Base-by-base conservation (phyloP, 2,888 invertebrate genomes). In the Eremobia ochroleuca region DNA sequence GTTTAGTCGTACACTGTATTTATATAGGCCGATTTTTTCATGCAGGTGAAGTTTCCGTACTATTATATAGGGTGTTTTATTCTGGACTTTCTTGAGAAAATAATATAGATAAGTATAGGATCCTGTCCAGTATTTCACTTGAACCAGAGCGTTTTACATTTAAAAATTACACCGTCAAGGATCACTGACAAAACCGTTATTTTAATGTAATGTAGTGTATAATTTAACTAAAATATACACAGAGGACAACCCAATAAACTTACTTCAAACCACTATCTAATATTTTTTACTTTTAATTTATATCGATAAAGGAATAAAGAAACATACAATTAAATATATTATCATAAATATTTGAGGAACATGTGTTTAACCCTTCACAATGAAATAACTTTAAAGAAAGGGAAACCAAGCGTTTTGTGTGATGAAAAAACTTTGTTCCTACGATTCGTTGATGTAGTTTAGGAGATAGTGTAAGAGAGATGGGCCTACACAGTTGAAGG, bases 311-410 rank as follows among this genome's bases (percentile, higher is more conserved):
- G 68, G 76, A 73, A 71, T 73, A 49, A n/a, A 68, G 62, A 81
- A 91, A 90, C 88, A 82, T 92, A 83, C 87, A 93, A 93, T 93
- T 92, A 93, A 90, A 89, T 76, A 73, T 85, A 91, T 92, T 92
- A 92, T 90, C 89, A 90, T 90, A 88, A 91, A 85, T 85, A 85
- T 85, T 86, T 83, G 73, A 78, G 73, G 79, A 88, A 87, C 90
- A 87, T 89, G 70, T 91, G 83, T 89, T 89, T 89, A 90, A 91
- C 90, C 91, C 90, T 92, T 92, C 85, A 86, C 83, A 88, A 87
- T 84, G 86, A 86, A 90, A 90, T 89, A 89, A 86, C 79, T 89
- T 72, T 76, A 78, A 82, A 85, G 89, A 91, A 90, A 91, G 89
- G 87, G 89, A 92, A 90, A 90, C 75, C 76, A 71, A 86, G 75